Percentiles rank a stretch among this genome's conserved stretches.
These are phyloP conservation scores for Lucinisca nassula DNA, from an alignment of 2,888 invertebrate species.

Conservation along the genomic window DNA sequence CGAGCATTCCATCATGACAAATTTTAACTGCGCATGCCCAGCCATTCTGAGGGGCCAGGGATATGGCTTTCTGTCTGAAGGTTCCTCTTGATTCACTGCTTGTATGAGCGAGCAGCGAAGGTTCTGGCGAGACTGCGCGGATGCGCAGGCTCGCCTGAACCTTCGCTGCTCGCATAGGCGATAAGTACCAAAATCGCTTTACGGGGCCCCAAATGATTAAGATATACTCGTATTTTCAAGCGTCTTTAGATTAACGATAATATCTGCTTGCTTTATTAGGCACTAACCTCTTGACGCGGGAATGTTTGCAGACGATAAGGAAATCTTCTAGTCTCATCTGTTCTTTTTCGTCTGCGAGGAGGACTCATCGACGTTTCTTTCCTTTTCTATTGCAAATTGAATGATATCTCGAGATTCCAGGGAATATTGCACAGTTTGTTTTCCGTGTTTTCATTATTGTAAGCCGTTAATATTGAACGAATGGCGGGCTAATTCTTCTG, in stretches of 20 bases:
- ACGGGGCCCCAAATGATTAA: too few species aligned
- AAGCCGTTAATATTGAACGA: slow-evolving; percentile 68
- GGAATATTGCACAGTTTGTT: slow-evolving; percentile 62
- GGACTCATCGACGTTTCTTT: slow-evolving; percentile 67
- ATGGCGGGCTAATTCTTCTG: slow-evolving; percentile 61
- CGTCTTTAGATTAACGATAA: slow-evolving; percentile 14
- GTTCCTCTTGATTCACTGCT: too few species aligned
- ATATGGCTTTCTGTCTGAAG: too few species aligned
- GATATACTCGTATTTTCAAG: slow-evolving; percentile 13
- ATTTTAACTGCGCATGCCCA: too few species aligned
- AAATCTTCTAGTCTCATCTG: slow-evolving; percentile 75
- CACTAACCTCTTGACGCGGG: slow-evolving; percentile 41
- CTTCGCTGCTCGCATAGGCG: too few species aligned
- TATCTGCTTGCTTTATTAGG: neutral
- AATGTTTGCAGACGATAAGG: slow-evolving; percentile 75
- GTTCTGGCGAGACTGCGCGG: too few species aligned
- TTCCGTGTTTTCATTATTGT: slow-evolving; percentile 70
- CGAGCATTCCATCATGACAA: too few species aligned
- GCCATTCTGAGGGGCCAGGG: too few species aligned
- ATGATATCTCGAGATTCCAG: slow-evolving; percentile 75
- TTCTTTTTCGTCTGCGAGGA: slow-evolving; percentile 66
- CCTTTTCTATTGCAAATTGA: slow-evolving; percentile 74
- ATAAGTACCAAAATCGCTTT: too few species aligned
- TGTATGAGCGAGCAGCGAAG: too few species aligned
- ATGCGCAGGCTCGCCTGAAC: too few species aligned